Evolutionary conservation across 1,140 invertebrate genomes (phyloP).

Genomic region (Radopholus similis): DNA sequence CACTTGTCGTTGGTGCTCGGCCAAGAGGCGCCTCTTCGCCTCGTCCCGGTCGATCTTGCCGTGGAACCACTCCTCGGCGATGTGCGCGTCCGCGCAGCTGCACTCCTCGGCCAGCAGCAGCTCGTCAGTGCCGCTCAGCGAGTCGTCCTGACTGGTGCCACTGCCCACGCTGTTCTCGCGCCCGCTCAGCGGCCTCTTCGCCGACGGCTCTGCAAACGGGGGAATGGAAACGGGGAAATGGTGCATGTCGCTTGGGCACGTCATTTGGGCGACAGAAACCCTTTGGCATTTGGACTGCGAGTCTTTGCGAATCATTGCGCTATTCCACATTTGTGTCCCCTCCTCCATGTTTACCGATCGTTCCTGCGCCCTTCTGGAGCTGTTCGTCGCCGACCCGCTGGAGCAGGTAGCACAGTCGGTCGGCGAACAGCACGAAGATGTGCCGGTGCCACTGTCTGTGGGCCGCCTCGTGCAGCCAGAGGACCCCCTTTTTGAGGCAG

Average conservation of each 20-base stretch:
- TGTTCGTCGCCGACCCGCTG: slow-evolving; percentile 32
- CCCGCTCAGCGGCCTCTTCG: too few relatives aligned
- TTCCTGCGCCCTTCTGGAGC: neutral
- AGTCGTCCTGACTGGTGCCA: slow-evolving; percentile 46
- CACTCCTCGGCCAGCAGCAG: slow-evolving; percentile 51
- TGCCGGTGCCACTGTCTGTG: neutral
- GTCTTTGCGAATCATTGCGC: too few relatives aligned
- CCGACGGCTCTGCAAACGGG: too few relatives aligned
- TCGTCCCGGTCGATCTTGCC: slow-evolving; percentile 52
- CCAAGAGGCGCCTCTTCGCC: slow-evolving; percentile 48
- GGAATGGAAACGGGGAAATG: too few relatives aligned
- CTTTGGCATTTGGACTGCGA: too few relatives aligned
- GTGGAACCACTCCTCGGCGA: slow-evolving; percentile 60
- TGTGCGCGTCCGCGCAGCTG: slow-evolving; percentile 55
- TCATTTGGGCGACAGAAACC: neutral
- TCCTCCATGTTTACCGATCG: neutral
- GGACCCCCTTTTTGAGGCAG: slow-evolving; percentile 12
- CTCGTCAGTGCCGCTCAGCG: too few relatives aligned
- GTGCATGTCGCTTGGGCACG: too few relatives aligned
- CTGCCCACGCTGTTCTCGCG: too few relatives aligned
- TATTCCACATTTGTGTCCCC: too few relatives aligned
- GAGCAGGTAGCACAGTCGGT: slow-evolving; percentile 49
- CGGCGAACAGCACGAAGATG: slow-evolving; percentile 47
- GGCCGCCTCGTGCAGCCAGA: slow-evolving; percentile 1
- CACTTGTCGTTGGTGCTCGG: slow-evolving; percentile 43